Base-by-base conservation (phyloP, 1,140 invertebrate species). In the Drosophila pseudoananassae region DNA sequence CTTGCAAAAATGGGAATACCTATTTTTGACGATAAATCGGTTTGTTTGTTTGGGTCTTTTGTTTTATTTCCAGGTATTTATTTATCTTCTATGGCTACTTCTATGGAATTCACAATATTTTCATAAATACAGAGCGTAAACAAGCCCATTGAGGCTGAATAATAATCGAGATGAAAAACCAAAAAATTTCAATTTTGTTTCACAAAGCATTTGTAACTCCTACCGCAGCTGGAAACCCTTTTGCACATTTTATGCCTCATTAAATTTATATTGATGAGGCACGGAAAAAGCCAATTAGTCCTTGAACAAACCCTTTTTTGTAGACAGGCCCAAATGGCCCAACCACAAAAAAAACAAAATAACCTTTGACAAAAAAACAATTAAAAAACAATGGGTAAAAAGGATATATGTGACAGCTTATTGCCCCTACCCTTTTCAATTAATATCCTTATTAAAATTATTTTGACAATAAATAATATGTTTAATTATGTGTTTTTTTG, bases 201-300 rank as follows among this genome's bases (percentile, higher is more conserved):
- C 0, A 5, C 14, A 43, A 43, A 17, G 4, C n/a, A 7, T 3
- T 15, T 2, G 17, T 2, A 10, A 4, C 7, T 15, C 6, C 7
- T 4, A 56, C 38, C 56, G 9, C 56, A 58, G 31, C 7, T 3
- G 31, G 45, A 15, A 36, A 58, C 29, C n/a, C 1, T 55, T 55
- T 63, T 45, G 3, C 7, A 12, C 10, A 36, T 20, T 56, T 57
- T 49, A 47, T 59, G 43, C 9, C 38, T 59, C 61, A 59, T 47
- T 47, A 47, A 49, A 49, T 59, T 64, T 60, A 36, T 31, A 49
- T 59, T 59, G 43, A 46, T 25, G 60, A 7, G 40, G n/a, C 31
- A 17, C 10, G 23, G 29, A 29, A 20, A 63, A 31, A 57, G 20
- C 29, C 43, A 45, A 64, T 65, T 59, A 38, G 46, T 33, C 57